Conservation (phyloP, 2,113 vertebrate genomes). For the Vicugna pacos region DNA sequence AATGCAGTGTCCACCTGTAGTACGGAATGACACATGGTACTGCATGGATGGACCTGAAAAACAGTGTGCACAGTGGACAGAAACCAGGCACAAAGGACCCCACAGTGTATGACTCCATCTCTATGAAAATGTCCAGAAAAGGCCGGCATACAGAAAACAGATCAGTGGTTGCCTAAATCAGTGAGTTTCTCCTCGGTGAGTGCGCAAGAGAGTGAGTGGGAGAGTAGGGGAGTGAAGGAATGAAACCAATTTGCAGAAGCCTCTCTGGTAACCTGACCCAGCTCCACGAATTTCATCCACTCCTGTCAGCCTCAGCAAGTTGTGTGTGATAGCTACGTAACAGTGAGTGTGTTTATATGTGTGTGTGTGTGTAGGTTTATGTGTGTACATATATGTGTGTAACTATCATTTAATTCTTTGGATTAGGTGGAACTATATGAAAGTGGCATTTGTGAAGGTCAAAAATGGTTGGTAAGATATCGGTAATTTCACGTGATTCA, state of each 20-base stretch:
- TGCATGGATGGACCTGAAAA: background rate
- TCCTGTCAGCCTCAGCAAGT: background rate
- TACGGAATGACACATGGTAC: background rate
- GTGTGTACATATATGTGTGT: background rate
- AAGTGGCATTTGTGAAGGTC: background rate
- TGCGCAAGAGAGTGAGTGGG: background rate
- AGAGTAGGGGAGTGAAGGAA: background rate
- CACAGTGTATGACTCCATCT: background rate
- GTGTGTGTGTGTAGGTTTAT: background rate
- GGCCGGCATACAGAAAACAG: background rate
- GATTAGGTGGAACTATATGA: background rate
- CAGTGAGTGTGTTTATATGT: background rate
- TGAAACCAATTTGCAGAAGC: slow-evolving; percentile 41
- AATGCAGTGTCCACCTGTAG: background rate
- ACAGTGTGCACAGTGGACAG: background rate
- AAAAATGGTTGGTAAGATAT: background rate
- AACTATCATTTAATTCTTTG: background rate
- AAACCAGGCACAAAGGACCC: background rate
- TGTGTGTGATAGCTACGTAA: background rate
- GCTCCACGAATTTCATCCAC: slow-evolving; percentile 16
- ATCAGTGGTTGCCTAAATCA: background rate
- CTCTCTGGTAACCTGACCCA: slow-evolving; percentile 25
- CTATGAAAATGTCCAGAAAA: slow-evolving; percentile 13
- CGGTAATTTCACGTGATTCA: background rate
- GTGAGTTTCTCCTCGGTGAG: slow-evolving; percentile 11